Conservation (phyloP, 2,888 invertebrate species). For the Erebia epiphron region DNA sequence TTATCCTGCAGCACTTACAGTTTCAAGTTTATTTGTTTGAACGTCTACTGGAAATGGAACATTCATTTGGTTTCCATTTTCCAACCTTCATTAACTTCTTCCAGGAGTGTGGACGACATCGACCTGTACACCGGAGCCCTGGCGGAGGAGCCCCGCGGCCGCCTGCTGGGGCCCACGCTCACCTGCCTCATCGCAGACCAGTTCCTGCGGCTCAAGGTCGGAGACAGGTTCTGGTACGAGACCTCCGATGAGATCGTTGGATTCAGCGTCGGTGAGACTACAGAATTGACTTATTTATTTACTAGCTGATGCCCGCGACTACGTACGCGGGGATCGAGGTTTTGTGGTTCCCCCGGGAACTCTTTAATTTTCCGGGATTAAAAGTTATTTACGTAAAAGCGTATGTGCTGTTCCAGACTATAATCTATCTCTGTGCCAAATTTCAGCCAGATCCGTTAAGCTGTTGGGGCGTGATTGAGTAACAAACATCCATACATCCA, state of each 20-base stretch:
- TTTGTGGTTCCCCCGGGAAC: too few relatives aligned
- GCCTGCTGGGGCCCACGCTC: constrained; percentile 92
- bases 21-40: too few relatives aligned
- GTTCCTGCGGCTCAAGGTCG: constrained; percentile 90
- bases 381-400: too few relatives aligned
- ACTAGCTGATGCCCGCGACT: background rate
- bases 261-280: constrained; percentile 84
- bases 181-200: constrained; percentile 93
- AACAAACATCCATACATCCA: too few relatives aligned
- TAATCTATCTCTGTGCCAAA: too few relatives aligned
- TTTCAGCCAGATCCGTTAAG: background rate
- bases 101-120: constrained; percentile 88
- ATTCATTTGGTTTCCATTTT: too few relatives aligned
- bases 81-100: background rate
- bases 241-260: constrained; percentile 84
- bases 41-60: too few relatives aligned
- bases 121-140: constrained; percentile 95
- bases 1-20: too few relatives aligned
- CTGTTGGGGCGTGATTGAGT: background rate
- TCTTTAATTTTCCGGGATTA: too few relatives aligned
- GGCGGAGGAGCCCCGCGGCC: constrained; percentile 89
- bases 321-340: too few relatives aligned
- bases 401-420: too few relatives aligned
- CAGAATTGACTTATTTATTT: background rate
- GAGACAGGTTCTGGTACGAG: constrained; percentile 96